Base-by-base conservation (phyloP, 1,140 invertebrate genomes). In the Drosophila melanica region DNA sequence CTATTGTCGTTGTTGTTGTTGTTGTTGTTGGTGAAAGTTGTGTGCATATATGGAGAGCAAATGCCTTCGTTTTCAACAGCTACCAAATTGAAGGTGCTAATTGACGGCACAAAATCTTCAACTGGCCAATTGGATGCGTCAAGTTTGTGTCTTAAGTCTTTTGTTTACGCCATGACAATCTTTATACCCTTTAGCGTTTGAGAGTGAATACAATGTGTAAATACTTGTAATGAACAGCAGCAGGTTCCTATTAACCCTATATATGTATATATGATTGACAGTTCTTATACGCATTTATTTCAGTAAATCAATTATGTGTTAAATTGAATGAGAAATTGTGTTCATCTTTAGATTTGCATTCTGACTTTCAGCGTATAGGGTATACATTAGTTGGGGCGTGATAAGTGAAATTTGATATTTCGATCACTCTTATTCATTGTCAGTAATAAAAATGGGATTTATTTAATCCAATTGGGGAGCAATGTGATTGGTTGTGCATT, bases 131-230 rank as follows among this genome's bases (percentile, higher is more conserved):
- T 44, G 44, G 23, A 55, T 48, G 30, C 42, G 27, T 68, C 70
- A 70, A 81, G 85, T 90, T 90, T 75, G 81, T 86, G 81, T 65
- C 64, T 78, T 64, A 57, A 86, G 86, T 81, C 81, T 79, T 90
- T 90, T 66, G 68, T 86, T 85, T 74, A 37, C 10, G 33, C 10
- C 37, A 16, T n/a, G 4, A 9, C 44, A 57, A 23, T n/a, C 20
- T 27, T 5, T n/a, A 48, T 27, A 48, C 10, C 45, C 18, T 23
- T 45, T 45, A 16, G 3, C 42, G 7, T 8, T 33, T 8, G 30
- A 9, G 30, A 33, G 20, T 3, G 20, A 3, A 23, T 2, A 23
- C 2, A 0, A 23, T 23, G 20, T 23, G 20, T 23, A 23, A 23
- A 23, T 23, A 23, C 20, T 23, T 23, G 20, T 23, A 23, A 23